Percentiles rank a stretch among this genome's conserved stretches.
phyloP scores from a whole-genome alignment of 2,113 vertebrate genomes.

The Syngnathoides biaculeatus region DNA sequence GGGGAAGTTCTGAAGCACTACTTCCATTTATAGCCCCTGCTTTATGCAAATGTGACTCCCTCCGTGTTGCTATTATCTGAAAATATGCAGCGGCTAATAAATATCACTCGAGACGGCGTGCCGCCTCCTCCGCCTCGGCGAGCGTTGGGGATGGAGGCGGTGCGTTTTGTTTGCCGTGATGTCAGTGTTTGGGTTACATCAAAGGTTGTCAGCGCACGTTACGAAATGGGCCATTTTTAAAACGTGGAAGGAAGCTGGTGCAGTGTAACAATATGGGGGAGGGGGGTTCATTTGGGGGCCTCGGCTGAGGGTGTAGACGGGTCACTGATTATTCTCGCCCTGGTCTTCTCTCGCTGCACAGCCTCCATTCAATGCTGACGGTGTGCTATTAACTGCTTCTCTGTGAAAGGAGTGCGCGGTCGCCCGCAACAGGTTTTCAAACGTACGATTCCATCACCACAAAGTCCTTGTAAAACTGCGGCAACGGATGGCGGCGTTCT shows the following conservation, averaged over 20 bases:
- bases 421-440: not conserved
- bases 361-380: slow-evolving; percentile 9
- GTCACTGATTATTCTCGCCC: slow-evolving; percentile 20
- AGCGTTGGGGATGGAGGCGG: not conserved
- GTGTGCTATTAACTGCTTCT: slow-evolving; percentile 12
- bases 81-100: not conserved
- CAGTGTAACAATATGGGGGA: slow-evolving; percentile 14
- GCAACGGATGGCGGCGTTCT: not conserved
- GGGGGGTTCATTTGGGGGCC: too few species aligned
- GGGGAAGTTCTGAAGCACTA: not conserved
- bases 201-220: slow-evolving; percentile 10
- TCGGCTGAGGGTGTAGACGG: slow-evolving; percentile 20
- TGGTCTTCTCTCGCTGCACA: not conserved
- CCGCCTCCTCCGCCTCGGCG: not conserved
- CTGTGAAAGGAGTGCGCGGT: not conserved
- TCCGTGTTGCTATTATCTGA: not conserved
- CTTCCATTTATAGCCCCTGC: not conserved
- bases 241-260: slow-evolving; percentile 6
- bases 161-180: slow-evolving; percentile 1
- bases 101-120: not conserved
- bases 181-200: slow-evolving; percentile 1
- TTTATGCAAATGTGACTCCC: not conserved
- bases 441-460: not conserved
- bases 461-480: not conserved
- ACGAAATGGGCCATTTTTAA: slow-evolving; percentile 12